Base-by-base conservation (phyloP, 2,888 invertebrate species). In the Conomelus anceps region DNA sequence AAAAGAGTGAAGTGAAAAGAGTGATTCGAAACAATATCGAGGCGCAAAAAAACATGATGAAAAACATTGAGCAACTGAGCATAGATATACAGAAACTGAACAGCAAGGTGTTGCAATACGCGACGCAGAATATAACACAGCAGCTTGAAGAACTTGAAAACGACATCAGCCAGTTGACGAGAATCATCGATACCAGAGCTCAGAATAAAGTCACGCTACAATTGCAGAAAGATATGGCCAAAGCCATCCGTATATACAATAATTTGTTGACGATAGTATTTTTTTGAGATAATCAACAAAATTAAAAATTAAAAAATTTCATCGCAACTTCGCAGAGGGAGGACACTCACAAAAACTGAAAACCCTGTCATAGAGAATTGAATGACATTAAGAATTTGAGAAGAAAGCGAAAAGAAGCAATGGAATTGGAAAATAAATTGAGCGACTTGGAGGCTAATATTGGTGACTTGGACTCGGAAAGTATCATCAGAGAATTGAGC, bases 381-480 rank as follows among this genome's bases (percentile, higher is more conserved):
- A 94, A 95, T 89, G 97, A 97, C 92, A 97, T 97, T 93, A 93
- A 95, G 84, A 95, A 95, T 90, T 93, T 97, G 7, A 94, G 96
- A 85, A 94, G 95, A 89, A 94, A 92, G 91, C 93, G 93, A 23
- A 94, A 94, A 87, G 94, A 95, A 84, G 92, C 92, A 91, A 92
- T 92, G 0, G 93, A 94, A 0, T 92, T 96, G 3, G 93, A 94
- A 86, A 94, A 94, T 91, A 90, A 91, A 85, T 91, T 93, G 11
- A 90, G 91, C 24, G 91, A 92, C 29, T 88, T 93, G 3, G 92
- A 92, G 22, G 92, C 92, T 22, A 92, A 93, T 22, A 91, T 93
- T 84, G 93, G 90, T 92, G 92, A 90, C 41, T 93, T 96, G 88
- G 95, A 96, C 92, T 94, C 94, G 90, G 94, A 94, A 0, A 94